Base-by-base conservation (phyloP, 92 coral and sea anemone genomes). In the Porites evermanni region DNA sequence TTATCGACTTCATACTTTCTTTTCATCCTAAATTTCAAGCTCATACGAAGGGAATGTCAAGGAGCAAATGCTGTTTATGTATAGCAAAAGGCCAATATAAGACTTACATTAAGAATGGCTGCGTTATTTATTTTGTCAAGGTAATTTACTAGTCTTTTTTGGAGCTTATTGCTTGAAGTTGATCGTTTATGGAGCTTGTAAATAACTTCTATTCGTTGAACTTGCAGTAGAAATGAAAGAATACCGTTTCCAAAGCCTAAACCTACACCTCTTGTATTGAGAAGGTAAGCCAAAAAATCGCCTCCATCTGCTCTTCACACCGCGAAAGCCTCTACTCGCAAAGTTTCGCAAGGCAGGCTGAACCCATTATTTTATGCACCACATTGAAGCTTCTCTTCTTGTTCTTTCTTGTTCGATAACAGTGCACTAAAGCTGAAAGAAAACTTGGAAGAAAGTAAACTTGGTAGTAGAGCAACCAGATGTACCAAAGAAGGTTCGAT, bases 391-490 rank as follows among this genome's bases (percentile, higher is more conserved):
- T 38, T 71, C 26, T 50, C 26, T 21, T 2, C 12, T 51, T 54
- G 14, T 16, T 82, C 1, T 61, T 75, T 38, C 26, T 66, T 24
- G 14, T 21, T 67, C 12, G 3, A 67, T 71, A 5, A 13, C 23
- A 89, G 93, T 69, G 74, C 67, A n/a, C 82, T 79, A 9, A 85
- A 65, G 83, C 47, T 89, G 8, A 67, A 80, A 24, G 51, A 66
- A 23, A 23, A 23, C 44, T 20, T 12, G 50, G 65, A 80, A 80
- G 84, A 66, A 50, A 52, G 26, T 23, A 67, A 14, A 50, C n/a
- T 13, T 51, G 7, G 21, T 20, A 7, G 0, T 16, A 12, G 19
- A 66, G 53, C 64, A 53, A 80, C 67, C 75, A 66, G 70, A 18
- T 38, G 24, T 29, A 19, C 60, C 12, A 21, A 67, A 50, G 71